phyloP scores from a whole-genome alignment of 2,797 vertebrate species.

The Scolopax bukidnonensis region DNA sequence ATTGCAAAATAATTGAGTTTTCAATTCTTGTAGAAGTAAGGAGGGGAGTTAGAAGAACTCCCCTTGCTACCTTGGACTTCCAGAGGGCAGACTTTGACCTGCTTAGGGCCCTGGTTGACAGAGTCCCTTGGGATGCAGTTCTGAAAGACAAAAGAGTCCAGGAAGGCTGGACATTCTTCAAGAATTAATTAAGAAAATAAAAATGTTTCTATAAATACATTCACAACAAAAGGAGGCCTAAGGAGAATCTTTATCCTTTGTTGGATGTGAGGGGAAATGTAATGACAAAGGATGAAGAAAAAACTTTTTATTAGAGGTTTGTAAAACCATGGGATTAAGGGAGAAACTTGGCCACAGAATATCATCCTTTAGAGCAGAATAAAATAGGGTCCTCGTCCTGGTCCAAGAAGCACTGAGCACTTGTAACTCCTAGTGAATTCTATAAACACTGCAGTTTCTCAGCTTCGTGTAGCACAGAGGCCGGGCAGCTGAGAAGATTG shows the following conservation, averaged over 20 bases:
- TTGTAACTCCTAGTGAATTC: background rate
- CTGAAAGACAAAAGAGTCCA: background rate
- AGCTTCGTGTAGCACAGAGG: background rate
- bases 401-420: accelerated
- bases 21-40: background rate
- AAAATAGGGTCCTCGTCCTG: background rate
- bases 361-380: background rate
- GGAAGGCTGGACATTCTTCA: background rate
- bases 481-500: background rate
- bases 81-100: background rate
- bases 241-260: background rate
- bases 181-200: background rate
- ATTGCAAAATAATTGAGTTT: background rate
- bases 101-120: background rate
- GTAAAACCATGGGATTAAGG: background rate
- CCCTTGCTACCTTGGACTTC: background rate
- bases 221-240: background rate
- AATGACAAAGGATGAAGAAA: background rate
- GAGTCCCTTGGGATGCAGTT: background rate
- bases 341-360: background rate
- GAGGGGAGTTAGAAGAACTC: background rate
- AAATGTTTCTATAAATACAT: background rate
- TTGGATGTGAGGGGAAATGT: background rate
- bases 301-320: background rate
- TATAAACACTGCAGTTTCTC: background rate